Conservation (phyloP, 92 coral and sea anemone genomes). For the Galaxea fascicularis region DNA sequence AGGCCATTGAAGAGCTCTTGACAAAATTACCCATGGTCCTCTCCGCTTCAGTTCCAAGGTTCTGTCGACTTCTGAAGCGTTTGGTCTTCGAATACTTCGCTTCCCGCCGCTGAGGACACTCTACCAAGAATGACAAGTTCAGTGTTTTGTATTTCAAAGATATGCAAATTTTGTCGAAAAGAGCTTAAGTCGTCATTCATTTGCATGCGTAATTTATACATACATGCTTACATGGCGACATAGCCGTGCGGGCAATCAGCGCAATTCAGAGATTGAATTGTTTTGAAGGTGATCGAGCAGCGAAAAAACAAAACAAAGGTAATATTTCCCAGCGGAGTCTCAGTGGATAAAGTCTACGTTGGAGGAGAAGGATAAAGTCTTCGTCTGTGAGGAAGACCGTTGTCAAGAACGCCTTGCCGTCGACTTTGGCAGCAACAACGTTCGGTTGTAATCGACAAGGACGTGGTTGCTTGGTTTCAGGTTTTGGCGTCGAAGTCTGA, state of each 20-base stretch:
- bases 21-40: conserved; percentile 41
- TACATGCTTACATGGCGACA: neutral
- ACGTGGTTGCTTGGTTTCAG: conserved; percentile 54
- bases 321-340: neutral
- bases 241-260: conserved; percentile 30
- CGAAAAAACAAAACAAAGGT: conserved; percentile 40
- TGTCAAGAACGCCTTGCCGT: neutral
- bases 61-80: neutral
- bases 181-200: conserved; percentile 22
- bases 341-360: conserved; percentile 15
- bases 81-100: neutral
- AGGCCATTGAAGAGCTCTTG: conserved; percentile 1
- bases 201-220: conserved; percentile 41
- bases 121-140: neutral
- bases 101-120: neutral
- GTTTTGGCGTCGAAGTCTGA: conserved; percentile 35
- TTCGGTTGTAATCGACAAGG: conserved; percentile 12
- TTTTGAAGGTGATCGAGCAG: conserved; percentile 23
- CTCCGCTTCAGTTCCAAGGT: neutral
- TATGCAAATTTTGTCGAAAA: conserved; percentile 34
- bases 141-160: neutral
- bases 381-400: neutral
- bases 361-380: neutral
- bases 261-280: conserved; percentile 35
- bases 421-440: neutral